Percentiles rank a stretch among this genome's conserved stretches.
Conservation (phyloP, 2,888 invertebrate genomes). For the Eurois occulta region DNA sequence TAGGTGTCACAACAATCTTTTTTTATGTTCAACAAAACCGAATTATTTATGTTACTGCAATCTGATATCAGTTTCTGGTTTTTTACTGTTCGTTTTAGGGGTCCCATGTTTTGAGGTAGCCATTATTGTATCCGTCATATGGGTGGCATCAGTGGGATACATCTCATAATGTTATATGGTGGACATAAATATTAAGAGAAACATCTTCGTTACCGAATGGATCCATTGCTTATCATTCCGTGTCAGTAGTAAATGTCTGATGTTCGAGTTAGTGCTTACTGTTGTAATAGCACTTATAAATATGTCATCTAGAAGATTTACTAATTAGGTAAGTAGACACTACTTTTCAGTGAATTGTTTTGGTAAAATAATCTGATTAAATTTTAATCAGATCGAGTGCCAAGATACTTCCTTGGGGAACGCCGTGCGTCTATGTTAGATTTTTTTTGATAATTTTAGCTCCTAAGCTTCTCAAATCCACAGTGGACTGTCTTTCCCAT, state of each 20-base stretch:
- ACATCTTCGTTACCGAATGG: conserved; percentile 53
- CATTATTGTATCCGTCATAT: conserved; percentile 57
- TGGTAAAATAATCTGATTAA: neutral
- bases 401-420: conserved; percentile 5
- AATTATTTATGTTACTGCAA: conserved; percentile 77
- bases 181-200: conserved; percentile 41
- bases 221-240: conserved; percentile 46
- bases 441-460: neutral
- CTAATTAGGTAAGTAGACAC: conserved; percentile 9
- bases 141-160: conserved; percentile 45
- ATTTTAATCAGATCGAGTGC: neutral
- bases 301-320: neutral
- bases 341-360: neutral
- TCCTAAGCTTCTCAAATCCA: neutral
- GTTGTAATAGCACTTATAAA: conserved; percentile 34
- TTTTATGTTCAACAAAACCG: conserved; percentile 77
- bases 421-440: neutral
- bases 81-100: conserved; percentile 59
- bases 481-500: too few relatives aligned
- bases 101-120: conserved; percentile 43
- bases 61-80: conserved; percentile 71
- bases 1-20: conserved; percentile 79
- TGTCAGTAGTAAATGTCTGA: conserved; percentile 41
- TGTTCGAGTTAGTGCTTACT: conserved; percentile 19
- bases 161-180: conserved; percentile 49